Conservation (phyloP, 2,888 invertebrate species). For the Leptopilina syphax region DNA sequence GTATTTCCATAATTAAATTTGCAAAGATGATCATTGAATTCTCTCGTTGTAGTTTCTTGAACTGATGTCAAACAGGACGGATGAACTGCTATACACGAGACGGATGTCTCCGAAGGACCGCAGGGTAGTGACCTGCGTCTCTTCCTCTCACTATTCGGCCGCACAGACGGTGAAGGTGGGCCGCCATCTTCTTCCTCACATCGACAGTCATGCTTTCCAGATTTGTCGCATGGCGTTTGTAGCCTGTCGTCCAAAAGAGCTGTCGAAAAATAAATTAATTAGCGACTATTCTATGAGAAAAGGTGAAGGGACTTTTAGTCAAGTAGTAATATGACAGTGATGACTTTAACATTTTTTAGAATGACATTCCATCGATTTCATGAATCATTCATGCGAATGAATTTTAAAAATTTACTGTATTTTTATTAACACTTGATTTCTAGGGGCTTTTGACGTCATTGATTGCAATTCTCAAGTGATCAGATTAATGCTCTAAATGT, state of each 20-base stretch:
- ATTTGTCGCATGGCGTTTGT: conserved; percentile 84
- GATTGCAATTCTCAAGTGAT: too few relatives aligned
- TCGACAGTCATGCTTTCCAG: conserved; percentile 87
- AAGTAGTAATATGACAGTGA: too few relatives aligned
- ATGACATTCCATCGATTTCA: too few relatives aligned
- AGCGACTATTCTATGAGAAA: too few relatives aligned
- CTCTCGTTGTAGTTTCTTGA: conserved; percentile 45
- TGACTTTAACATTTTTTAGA: too few relatives aligned
- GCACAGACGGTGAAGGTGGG: conserved; percentile 70
- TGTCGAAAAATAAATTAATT: conserved; percentile 46
- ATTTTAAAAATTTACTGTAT: too few relatives aligned
- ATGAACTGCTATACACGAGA: conserved; percentile 43
- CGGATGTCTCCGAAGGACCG: conserved; percentile 66
- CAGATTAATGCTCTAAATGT: too few relatives aligned
- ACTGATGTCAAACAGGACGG: conserved; percentile 50
- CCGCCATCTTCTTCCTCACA: conserved; percentile 84
- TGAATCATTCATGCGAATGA: too few relatives aligned
- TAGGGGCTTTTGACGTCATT: too few relatives aligned
- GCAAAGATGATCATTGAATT: conserved; percentile 34
- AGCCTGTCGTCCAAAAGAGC: conserved; percentile 84
- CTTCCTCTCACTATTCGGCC: conserved; percentile 71
- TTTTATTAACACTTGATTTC: too few relatives aligned
- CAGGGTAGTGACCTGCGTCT: conserved; percentile 73
- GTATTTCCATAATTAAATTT: conserved; percentile 13
- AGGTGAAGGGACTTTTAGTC: too few relatives aligned